phyloP scores from a whole-genome alignment of 2,888 invertebrate species.

The Dolichopus griseipennis region DNA sequence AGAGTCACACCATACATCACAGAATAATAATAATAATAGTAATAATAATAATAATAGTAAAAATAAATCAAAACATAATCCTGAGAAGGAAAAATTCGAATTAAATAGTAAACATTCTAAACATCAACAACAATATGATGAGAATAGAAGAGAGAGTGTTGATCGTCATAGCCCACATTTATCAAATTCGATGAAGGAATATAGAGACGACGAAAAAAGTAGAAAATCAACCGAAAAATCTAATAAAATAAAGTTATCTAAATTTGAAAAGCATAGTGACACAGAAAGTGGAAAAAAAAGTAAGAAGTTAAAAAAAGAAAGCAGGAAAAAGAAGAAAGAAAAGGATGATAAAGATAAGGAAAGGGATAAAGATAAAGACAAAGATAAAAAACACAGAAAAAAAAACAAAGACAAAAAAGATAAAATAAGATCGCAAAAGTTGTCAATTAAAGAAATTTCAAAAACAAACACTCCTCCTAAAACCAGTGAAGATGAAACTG shows the following conservation, averaged over 20 bases:
- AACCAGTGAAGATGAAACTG: conserved; percentile 11
- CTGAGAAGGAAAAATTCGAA: not conserved
- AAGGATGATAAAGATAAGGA: conserved; percentile 21
- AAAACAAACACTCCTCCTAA: not conserved
- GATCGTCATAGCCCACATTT: not conserved
- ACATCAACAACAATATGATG: not conserved
- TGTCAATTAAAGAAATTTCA: not conserved
- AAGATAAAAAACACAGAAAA: conserved; percentile 23
- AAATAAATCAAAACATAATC: conserved; percentile 21
- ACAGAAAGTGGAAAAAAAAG: conserved; percentile 43
- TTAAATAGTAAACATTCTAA: not conserved
- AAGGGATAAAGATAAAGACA: conserved; percentile 27
- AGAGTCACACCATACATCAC: conserved; percentile 21
- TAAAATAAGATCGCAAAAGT: conserved; percentile 19
- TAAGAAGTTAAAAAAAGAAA: conserved; percentile 49
- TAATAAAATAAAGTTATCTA: conserved; percentile 39
- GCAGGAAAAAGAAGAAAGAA: conserved; percentile 35
- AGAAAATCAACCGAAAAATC: conserved; percentile 29
- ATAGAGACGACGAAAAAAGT: conserved; percentile 25
- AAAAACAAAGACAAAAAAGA: conserved; percentile 24
- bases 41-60: conserved; percentile 24
- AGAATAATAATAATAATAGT: conserved; percentile 24
- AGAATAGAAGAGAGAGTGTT: not conserved
- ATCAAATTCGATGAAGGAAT: conserved; percentile 22
- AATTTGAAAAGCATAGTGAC: conserved; percentile 20